Evolutionary conservation across 2,797 vertebrate genomes (phyloP).

Genomic region (Lindbergichthys nudifrons): DNA sequence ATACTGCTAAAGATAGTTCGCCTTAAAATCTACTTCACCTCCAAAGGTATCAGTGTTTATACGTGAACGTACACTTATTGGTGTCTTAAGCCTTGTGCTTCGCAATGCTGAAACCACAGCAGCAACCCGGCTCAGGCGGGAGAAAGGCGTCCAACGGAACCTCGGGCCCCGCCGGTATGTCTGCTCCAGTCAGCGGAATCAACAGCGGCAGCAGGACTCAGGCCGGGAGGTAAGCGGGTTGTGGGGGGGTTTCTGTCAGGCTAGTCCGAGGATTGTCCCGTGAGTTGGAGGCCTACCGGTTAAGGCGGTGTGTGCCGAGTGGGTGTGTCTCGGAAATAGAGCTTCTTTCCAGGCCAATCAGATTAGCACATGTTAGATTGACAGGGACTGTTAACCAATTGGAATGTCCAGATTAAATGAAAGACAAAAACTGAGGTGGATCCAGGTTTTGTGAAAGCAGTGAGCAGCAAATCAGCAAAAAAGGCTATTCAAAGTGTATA

Average conservation of each 20-base stretch:
- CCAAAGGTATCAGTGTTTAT: slow-evolving; percentile 49
- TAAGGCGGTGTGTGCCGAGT: slow-evolving; percentile 69
- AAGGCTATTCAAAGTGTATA: slow-evolving; percentile 61
- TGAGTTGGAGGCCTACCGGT: slow-evolving; percentile 86
- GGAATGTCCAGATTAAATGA: background rate
- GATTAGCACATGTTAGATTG: slow-evolving; percentile 48
- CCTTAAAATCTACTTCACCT: slow-evolving; percentile 47
- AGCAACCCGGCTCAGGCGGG: slow-evolving; percentile 85
- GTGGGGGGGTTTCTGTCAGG: slow-evolving; percentile 31
- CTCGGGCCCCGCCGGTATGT: slow-evolving; percentile 82
- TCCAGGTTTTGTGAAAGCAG: slow-evolving; percentile 46
- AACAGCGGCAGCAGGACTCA: slow-evolving; percentile 82
- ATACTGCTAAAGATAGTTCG: slow-evolving; percentile 53
- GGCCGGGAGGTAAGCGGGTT: slow-evolving; percentile 80
- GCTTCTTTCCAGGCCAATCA: slow-evolving; percentile 58
- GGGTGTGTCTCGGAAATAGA: slow-evolving; percentile 70
- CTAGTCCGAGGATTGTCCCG: slow-evolving; percentile 78
- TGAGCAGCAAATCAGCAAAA: slow-evolving; percentile 52
- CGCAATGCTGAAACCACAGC: slow-evolving; percentile 85
- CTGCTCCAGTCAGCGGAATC: slow-evolving; percentile 81
- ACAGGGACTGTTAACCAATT: slow-evolving; percentile 60
- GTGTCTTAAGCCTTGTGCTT: slow-evolving; percentile 69
- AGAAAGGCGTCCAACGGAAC: slow-evolving; percentile 87
- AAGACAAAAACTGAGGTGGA: slow-evolving; percentile 44
- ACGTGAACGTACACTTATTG: slow-evolving; percentile 58